Evolutionary conservation across 2,888 invertebrate species (phyloP).

Genomic region (Phoenoteleia sp.): DNA sequence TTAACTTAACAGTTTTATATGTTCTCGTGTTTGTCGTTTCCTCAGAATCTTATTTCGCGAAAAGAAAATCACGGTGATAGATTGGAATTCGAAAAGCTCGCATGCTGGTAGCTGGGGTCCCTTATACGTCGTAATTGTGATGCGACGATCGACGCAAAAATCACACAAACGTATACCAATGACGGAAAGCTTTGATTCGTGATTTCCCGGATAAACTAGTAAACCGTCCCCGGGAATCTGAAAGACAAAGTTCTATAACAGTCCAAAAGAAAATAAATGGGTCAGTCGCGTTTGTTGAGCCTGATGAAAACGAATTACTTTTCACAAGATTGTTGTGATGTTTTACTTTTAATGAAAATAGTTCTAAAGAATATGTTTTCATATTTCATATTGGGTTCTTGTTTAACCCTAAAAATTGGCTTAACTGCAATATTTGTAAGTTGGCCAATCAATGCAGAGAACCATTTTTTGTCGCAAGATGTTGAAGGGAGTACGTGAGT

Average conservation of each 20-base stretch:
- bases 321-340: too few species aligned
- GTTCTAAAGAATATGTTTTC: too few species aligned
- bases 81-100: constrained; percentile 29
- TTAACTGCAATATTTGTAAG: too few species aligned
- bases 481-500: too few species aligned
- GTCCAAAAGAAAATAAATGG: constrained; percentile 5
- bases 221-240: constrained; percentile 2
- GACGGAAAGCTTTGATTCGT: constrained; percentile 29
- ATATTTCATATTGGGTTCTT: too few species aligned
- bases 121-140: constrained; percentile 38
- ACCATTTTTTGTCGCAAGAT: too few species aligned
- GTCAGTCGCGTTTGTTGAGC: neutral
- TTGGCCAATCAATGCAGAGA: too few species aligned
- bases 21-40: neutral
- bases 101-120: constrained; percentile 45
- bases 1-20: neutral
- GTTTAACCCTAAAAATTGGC: too few species aligned
- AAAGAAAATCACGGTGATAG: constrained; percentile 32
- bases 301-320: neutral
- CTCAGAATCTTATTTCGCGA: constrained; percentile 8
- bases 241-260: constrained; percentile 21
- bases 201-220: constrained; percentile 7
- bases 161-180: constrained; percentile 15
- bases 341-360: too few species aligned
- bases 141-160: constrained; percentile 22